phyloP scores from a whole-genome alignment of 1,140 invertebrate species.

The Linepithema humile region DNA sequence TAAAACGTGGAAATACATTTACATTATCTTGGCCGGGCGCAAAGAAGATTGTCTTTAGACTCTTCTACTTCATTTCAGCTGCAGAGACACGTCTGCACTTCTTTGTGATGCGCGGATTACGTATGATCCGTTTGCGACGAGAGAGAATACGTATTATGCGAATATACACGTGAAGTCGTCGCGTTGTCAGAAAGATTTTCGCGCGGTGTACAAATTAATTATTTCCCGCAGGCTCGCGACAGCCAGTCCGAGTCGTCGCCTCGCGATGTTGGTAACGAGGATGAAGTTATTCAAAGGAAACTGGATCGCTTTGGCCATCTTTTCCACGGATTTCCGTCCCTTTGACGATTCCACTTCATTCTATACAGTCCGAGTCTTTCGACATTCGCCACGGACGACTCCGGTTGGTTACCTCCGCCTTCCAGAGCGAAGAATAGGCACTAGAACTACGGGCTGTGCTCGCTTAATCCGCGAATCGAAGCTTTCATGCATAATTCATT shows the following conservation, averaged over 20 bases:
- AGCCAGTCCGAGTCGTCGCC: not conserved
- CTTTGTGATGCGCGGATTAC: conserved; percentile 17
- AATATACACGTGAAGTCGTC: not conserved
- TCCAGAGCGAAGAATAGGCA: conserved; percentile 72
- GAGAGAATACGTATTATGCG: not conserved
- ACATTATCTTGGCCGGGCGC: too few species aligned
- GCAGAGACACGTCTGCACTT: not conserved
- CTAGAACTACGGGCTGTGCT: conserved; percentile 70
- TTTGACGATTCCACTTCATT: conserved; percentile 73
- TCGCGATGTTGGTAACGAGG: conserved; percentile 45
- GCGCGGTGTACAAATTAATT: conserved; percentile 49
- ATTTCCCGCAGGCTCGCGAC: conserved; percentile 31
- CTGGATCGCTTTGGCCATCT: conserved; percentile 70
- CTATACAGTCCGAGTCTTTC: conserved; percentile 67
- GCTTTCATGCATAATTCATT: conserved; percentile 84
- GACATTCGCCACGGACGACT: conserved; percentile 68
- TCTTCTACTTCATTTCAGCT: conserved; percentile 22
- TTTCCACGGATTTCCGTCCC: conserved; percentile 66
- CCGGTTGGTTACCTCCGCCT: conserved; percentile 66
- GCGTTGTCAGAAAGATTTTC: conserved; percentile 46
- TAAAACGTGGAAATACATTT: not conserved
- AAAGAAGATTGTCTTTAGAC: conserved; percentile 1
- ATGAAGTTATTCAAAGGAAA: conserved; percentile 69
- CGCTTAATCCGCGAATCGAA: conserved; percentile 84
- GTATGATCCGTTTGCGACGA: conserved; percentile 23